Base-by-base conservation (phyloP, 2,113 vertebrate genomes). In the Pantherophis guttatus region DNA sequence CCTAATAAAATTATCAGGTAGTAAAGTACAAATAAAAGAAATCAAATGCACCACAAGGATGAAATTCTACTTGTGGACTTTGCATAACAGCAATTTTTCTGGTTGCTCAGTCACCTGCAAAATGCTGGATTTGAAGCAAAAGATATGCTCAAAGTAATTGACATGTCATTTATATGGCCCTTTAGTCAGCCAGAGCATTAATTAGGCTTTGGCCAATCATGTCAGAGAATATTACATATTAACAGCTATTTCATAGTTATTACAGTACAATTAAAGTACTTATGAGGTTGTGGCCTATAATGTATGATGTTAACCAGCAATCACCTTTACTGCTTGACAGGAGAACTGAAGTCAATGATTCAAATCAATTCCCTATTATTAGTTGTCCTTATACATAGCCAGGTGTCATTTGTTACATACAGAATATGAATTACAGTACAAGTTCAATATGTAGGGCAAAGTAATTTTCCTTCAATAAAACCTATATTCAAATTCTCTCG, bases 121-220 rank as follows among this genome's bases (percentile, higher is more conserved):
- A 15, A 95, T 89, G 17, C 90, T 58, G 90, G n/a, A 81, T 10
- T 55, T 52, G 21, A 88, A 92, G 19, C 0, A 89, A 48, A 91
- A 59, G 9, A 81, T 87, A 39, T 58, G 57, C 4, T 24, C 2
- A 29, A 15, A 55, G 13, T 81, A 89, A 17, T 87, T 2, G 0
- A 54, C 57, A 57, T 91, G 57, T 95, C 89, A 88, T 53, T 87
- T 81, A 13, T 5, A 70, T 3, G 5, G 94, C 4, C 70, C 48
- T 95, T 93, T 88, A 94, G 33, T 91, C 93, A 10, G 91, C 44
- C 33, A 89, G 54, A 7, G 1, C 93, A 52, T 65, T 91, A 29
- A 92, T 48, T 23, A 0, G 2, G 90, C 90, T 93, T 91, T 91
- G 3, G 11, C 55, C 87, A 50, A 15, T 0, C 0, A 91, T 94